Evolutionary conservation across 2,797 vertebrate genomes (phyloP), one percentile per base, ranked within the genome.

Genomic region (Sebastes diaconus): DNA sequence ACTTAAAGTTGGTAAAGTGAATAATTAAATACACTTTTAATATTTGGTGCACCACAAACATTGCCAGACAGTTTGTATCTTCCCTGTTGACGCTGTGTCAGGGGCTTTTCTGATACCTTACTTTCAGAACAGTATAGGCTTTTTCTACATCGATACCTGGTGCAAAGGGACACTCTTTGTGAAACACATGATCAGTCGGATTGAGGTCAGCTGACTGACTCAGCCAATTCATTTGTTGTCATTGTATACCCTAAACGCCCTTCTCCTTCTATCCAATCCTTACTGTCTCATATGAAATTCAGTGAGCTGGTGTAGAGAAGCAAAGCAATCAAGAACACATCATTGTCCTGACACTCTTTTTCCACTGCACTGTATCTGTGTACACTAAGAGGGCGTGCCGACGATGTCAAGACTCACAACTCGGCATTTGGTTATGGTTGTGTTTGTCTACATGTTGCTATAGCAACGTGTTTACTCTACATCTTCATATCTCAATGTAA

Each of bases 401-500:
- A 52, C 22, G 2, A 39, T 4, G 73, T 64, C 68, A 78, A 39
- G 73, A 77, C 13, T 75, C 80, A 77, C 30, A 24, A 18, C 39
- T 10, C 4, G 61, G 27, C 54, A 2, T 36, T 34, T 2, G 6
- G 2, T 7, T 50, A 1, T 2, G 29, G 71, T 39, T 42, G 20
- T 46, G 3, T 76, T 68, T 72, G 65, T 34, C 9, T 60, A 4
- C 29, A 3, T 22, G 79, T 76, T 77, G 79, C 77, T 74, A 61
- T 4, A 70, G 54, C 34, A 63, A 13, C 55, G 0, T 78, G 73
- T 88, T 85, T 57, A 69, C 78, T 79, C 57, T 54, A 27, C 58
- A 42, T 52, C 54, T 34, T 58, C 46, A 32, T 66, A 57, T 59
- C 30, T 57, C 24, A 7, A 8, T 13, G 36, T 69, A 39, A 60